A percentile compares a stretch with the other conserved stretches of the same genome.
Conservation (phyloP, 2,888 invertebrate species). For the Megastigmus dorsalis region DNA sequence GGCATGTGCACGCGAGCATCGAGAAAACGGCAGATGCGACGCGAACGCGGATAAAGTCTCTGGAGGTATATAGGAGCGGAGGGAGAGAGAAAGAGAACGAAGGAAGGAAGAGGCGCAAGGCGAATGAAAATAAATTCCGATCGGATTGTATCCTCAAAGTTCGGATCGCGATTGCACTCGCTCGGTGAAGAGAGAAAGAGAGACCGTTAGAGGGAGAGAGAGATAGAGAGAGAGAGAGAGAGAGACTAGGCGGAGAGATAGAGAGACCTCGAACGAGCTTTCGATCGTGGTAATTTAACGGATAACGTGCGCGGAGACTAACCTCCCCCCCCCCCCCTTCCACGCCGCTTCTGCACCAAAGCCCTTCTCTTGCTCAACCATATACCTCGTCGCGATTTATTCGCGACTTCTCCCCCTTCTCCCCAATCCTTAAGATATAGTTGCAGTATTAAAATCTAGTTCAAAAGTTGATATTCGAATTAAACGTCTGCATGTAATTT, state of each 20-base stretch:
- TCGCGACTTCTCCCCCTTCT: constrained; percentile 11
- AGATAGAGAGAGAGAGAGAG: constrained; percentile 1
- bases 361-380: too few species aligned
- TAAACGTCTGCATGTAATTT: neutral
- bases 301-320: constrained; percentile 38
- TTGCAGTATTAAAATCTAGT: neutral
- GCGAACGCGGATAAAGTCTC: neutral
- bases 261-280: constrained; percentile 35
- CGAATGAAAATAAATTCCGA: constrained; percentile 51
- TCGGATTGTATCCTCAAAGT: constrained; percentile 54
- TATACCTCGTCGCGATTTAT: too few species aligned
- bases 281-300: constrained; percentile 54
- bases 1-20: neutral
- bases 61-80: neutral
- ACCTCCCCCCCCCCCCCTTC: neutral
- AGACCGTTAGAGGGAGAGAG: constrained; percentile 10
- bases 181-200: neutral
- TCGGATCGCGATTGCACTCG: constrained; percentile 46
- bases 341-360: too few species aligned
- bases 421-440: neutral
- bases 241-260: neutral
- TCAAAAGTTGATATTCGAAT: constrained; percentile 24
- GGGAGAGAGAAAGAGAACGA: neutral
- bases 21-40: neutral
- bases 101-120: neutral